Base-by-base conservation (phyloP, 2,797 vertebrate genomes). In the Denticeps clupeoides region DNA sequence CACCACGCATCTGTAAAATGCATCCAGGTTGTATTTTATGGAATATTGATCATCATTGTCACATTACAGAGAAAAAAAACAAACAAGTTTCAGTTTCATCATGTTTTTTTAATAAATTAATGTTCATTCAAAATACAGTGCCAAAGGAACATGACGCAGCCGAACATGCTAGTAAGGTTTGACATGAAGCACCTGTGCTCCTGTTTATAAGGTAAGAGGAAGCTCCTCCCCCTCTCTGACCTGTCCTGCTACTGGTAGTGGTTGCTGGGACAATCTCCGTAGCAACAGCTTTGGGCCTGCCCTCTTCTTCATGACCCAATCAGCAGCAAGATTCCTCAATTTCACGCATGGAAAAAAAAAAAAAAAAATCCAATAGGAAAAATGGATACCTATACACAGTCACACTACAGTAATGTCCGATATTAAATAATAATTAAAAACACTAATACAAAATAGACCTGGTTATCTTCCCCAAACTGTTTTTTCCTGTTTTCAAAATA, bases 41-140 rank as follows among this genome's bases (percentile, higher is more conserved):
- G n/a, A n/a, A n/a, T n/a, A n/a, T n/a, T n/a, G n/a, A n/a, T n/a
- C n/a, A n/a, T n/a, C n/a, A n/a, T n/a, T n/a, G n/a, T n/a, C n/a
- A n/a, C n/a, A n/a, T n/a, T n/a, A n/a, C n/a, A n/a, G n/a, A 16
- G 53, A 33, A 38, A 33, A 23, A 65, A 51, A 28, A 12, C 26
- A 54, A 57, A 10, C 53, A 22, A 13, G 52, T 72, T 53, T 48
- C 58, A 0, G 64, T 71, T 67, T 67, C 82, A 75, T 80, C 85
- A 89, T 70, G 60, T 70, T 81, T 91, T 86, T 94, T 96, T 94
- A 96, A 96, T 96, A 96, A 96, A 94, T 94, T 95, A 96, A 91
- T 77, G 82, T 90, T 89, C 87, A 93, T 91, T 91, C 85, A 91
- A 93, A 95, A 90, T 93, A 93, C 93, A 97, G 89, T 97, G 90